phyloP scores from a whole-genome alignment of 2,113 vertebrate species.

The Lutjanus erythropterus region DNA sequence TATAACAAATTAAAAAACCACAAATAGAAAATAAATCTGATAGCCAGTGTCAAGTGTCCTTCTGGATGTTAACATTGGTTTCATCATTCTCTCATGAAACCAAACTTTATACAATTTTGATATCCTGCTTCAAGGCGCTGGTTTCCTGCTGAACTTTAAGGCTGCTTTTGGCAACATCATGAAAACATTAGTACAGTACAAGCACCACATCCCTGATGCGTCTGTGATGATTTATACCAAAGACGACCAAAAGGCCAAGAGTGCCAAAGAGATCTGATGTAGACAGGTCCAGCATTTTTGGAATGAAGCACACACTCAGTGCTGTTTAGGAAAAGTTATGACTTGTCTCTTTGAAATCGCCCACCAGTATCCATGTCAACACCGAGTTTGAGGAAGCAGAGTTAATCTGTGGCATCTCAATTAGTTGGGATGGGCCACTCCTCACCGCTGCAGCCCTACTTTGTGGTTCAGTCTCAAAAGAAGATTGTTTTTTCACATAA shows the following conservation, averaged over 20 bases:
- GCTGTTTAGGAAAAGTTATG: neutral
- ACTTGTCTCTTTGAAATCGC: neutral
- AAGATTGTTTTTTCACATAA: neutral
- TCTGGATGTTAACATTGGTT: neutral
- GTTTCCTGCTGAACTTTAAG: slow-evolving; percentile 5
- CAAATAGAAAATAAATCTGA: neutral
- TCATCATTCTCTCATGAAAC: neutral
- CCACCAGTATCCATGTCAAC: neutral
- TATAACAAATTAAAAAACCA: neutral
- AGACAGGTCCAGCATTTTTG: neutral
- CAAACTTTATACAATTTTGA: neutral
- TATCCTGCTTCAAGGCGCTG: neutral
- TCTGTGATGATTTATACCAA: neutral
- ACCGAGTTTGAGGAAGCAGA: neutral
- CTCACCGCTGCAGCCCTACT: neutral
- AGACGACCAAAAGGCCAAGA: neutral
- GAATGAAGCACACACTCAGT: neutral
- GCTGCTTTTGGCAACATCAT: neutral
- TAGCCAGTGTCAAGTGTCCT: neutral
- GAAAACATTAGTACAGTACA: too few species aligned
- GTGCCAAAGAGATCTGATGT: neutral
- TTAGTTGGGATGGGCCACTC: neutral
- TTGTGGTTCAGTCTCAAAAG: slow-evolving; percentile 2
- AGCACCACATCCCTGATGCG: neutral
- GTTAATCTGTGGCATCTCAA: neutral